A percentile compares a stretch with the other conserved stretches of the same genome.
These are phyloP conservation scores for Formica selysi DNA, from an alignment of 1,140 invertebrate genomes.

Conservation along the genomic window DNA sequence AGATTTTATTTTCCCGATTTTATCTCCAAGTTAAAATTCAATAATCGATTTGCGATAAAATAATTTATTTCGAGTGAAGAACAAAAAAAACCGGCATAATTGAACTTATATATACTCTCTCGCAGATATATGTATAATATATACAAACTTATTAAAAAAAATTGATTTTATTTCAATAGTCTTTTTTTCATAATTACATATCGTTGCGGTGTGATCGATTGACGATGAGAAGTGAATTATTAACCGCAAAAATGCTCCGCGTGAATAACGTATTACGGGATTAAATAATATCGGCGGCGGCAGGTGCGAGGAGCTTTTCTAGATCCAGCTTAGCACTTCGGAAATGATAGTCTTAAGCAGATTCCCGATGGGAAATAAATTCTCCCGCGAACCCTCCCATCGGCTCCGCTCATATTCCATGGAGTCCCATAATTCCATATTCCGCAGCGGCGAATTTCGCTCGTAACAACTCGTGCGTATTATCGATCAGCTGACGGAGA, in stretches of 20 bases:
- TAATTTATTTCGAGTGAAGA: not conserved
- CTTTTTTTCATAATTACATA: not conserved
- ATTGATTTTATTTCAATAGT: not conserved
- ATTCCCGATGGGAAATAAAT: slow-evolving; percentile 63
- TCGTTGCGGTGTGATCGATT: not conserved
- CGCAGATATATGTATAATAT: not conserved
- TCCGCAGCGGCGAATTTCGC: slow-evolving; percentile 27
- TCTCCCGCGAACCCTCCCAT: slow-evolving; percentile 29
- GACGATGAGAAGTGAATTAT: not conserved
- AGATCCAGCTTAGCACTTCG: slow-evolving; percentile 43
- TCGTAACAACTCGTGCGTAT: not conserved
- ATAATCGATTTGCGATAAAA: slow-evolving; percentile 6
- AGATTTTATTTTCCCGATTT: not conserved
- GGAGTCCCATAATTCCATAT: slow-evolving; percentile 58
- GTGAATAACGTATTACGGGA: slow-evolving; percentile 12
- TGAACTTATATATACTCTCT: not conserved
- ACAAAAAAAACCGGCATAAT: not conserved
- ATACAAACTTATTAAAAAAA: not conserved
- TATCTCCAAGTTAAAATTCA: not conserved
- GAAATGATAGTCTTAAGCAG: slow-evolving; percentile 63
- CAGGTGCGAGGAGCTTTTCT: slow-evolving; percentile 18
- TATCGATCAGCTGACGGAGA: slow-evolving; percentile 19
- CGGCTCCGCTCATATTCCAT: slow-evolving; percentile 7
- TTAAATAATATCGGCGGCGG: slow-evolving; percentile 33
- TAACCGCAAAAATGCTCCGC: not conserved